phyloP scores from a whole-genome alignment of 1,140 invertebrate species.

The Drusus annulatus region DNA sequence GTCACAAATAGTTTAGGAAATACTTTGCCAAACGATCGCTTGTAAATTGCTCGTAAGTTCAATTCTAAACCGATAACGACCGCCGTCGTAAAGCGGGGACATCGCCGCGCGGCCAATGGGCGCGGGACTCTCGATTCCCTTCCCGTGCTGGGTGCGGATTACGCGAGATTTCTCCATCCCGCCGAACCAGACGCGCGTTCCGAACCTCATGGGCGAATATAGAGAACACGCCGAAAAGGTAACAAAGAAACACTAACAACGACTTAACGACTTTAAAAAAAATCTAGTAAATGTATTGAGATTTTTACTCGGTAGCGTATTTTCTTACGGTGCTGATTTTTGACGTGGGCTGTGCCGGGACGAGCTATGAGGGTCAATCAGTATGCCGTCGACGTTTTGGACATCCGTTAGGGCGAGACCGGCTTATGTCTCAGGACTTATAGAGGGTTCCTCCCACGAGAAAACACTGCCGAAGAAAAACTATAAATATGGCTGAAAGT shows the following conservation, averaged over 20 bases:
- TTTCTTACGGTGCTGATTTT: neutral
- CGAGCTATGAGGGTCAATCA: conserved; percentile 24
- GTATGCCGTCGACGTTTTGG: conserved; percentile 28
- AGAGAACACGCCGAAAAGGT: neutral
- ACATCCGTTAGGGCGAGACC: conserved; percentile 41
- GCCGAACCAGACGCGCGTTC: neutral
- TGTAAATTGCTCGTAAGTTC: conserved; percentile 46
- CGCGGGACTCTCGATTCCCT: neutral
- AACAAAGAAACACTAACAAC: neutral
- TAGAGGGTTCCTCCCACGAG: conserved; percentile 9
- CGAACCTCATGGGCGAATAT: neutral
- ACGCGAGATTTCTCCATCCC: conserved; percentile 22
- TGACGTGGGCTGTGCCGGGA: too few species aligned
- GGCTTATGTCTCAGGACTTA: conserved; percentile 30
- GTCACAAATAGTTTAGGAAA: conserved; percentile 40
- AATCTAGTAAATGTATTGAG: neutral
- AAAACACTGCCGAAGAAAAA: conserved; percentile 26
- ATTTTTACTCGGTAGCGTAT: neutral
- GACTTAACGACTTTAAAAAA: too few species aligned
- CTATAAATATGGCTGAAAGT: conserved; percentile 19
- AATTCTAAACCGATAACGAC: conserved; percentile 46
- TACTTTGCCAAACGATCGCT: conserved; percentile 32
- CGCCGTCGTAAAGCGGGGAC: conserved; percentile 25
- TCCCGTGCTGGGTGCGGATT: conserved; percentile 6
- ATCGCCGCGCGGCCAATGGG: conserved; percentile 7